These are phyloP conservation scores for Petrocephalus zakoni DNA, from an alignment of 2,113 vertebrate species.

Conservation along the genomic window DNA sequence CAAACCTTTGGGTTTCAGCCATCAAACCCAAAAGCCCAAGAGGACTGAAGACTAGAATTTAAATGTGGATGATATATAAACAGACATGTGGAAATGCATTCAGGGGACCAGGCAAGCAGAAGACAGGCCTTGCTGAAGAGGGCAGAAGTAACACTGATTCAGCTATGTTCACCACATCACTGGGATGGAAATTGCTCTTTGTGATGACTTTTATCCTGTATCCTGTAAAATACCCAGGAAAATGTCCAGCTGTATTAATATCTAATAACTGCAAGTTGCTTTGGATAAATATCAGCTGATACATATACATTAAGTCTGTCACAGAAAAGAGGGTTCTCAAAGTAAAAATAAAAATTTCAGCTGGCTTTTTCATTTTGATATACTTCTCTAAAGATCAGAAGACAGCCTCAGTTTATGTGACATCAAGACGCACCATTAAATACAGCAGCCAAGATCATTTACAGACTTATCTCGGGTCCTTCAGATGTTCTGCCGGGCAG, in stretches of 20 bases:
- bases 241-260: not conserved
- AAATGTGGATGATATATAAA: not conserved
- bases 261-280: not conserved
- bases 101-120: not conserved
- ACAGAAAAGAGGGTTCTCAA: not conserved
- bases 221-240: not conserved
- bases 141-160: not conserved
- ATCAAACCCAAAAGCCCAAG: not conserved
- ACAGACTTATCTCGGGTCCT: not conserved
- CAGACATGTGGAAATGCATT: not conserved
- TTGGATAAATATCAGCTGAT: not conserved
- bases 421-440: not conserved
- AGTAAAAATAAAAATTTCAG: conserved; percentile 3
- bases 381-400: not conserved
- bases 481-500: not conserved
- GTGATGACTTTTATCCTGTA: not conserved
- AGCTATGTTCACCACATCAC: not conserved
- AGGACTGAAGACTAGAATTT: not conserved
- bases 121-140: not conserved
- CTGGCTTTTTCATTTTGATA: not conserved
- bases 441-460: not conserved
- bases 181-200: not conserved
- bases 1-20: not conserved
- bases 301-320: not conserved
- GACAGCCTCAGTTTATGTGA: not conserved